Conservation (phyloP, 2,888 invertebrate species). For the Tachina grossa region DNA sequence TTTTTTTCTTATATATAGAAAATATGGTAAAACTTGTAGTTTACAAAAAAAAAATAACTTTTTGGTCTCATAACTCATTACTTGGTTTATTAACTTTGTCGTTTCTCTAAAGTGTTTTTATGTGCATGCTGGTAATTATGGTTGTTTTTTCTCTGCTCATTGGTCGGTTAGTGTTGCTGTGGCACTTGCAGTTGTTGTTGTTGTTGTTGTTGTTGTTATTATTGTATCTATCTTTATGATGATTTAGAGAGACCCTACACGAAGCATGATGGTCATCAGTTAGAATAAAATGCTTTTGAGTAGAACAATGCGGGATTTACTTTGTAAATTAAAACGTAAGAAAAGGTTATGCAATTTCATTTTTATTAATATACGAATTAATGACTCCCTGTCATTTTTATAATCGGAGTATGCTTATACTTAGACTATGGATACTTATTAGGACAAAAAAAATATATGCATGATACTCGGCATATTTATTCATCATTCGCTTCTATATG, state of each 20-base stretch:
- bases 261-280: background rate
- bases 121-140: conserved; percentile 68
- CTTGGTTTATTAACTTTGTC: conserved; percentile 74
- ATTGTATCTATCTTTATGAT: conserved; percentile 21
- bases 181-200: background rate
- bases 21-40: conserved; percentile 49
- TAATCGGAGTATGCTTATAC: no score
- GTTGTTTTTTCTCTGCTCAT: conserved; percentile 41
- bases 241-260: conserved; percentile 7
- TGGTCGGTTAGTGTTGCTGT: conserved; percentile 32
- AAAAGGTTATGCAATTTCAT: no score
- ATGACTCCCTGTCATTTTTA: no score
- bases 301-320: no score
- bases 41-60: conserved; percentile 40
- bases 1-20: background rate
- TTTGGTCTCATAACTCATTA: conserved; percentile 73
- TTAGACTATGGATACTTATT: no score
- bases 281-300: no score
- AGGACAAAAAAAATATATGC: no score
- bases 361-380: no score
- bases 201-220: conserved; percentile 22
- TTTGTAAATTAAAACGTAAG: no score
- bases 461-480: no score
- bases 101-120: conserved; percentile 66
- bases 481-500: no score